phyloP scores from a whole-genome alignment of 2,888 invertebrate species.

The Tromatobia lineatoria region DNA sequence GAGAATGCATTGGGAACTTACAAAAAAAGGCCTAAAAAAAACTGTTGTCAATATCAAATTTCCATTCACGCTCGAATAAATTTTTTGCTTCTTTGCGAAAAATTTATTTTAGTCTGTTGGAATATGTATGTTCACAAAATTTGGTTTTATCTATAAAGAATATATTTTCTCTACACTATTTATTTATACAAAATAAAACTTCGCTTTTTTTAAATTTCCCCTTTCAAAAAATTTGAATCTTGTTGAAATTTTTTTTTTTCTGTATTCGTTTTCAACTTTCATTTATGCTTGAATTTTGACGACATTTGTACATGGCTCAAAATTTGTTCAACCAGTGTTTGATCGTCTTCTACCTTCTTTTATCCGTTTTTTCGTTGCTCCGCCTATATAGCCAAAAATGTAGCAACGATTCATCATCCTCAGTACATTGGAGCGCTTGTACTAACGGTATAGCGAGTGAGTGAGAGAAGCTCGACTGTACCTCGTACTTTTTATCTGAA shows the following conservation, averaged over 20 bases:
- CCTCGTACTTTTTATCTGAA: conserved; percentile 75
- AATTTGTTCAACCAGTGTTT: conserved; percentile 38
- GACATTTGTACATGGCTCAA: conserved; percentile 40
- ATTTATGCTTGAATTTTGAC: conserved; percentile 9
- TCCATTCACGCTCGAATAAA: too few species aligned
- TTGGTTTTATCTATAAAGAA: background rate
- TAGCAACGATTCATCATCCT: conserved; percentile 56
- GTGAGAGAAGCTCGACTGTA: conserved; percentile 52
- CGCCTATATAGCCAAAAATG: background rate
- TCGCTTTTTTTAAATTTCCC: too few species aligned
- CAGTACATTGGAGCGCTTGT: conserved; percentile 33
- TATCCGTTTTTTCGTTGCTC: background rate
- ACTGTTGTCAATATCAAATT: too few species aligned
- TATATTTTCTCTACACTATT: background rate
- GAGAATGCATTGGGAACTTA: too few species aligned
- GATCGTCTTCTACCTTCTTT: conserved; percentile 9
- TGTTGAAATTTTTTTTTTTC: too few species aligned
- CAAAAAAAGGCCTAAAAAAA: too few species aligned
- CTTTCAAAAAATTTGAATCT: too few species aligned
- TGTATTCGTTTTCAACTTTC: background rate
- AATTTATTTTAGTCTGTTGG: too few species aligned
- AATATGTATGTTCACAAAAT: background rate
- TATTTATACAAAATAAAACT: background rate
- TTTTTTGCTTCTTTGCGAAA: too few species aligned
- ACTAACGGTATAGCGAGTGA: conserved; percentile 19